A percentile compares a stretch with the other conserved stretches of the same genome.
Evolutionary conservation across 2,888 invertebrate species (phyloP).

Genomic region (Melieria crassipennis): DNA sequence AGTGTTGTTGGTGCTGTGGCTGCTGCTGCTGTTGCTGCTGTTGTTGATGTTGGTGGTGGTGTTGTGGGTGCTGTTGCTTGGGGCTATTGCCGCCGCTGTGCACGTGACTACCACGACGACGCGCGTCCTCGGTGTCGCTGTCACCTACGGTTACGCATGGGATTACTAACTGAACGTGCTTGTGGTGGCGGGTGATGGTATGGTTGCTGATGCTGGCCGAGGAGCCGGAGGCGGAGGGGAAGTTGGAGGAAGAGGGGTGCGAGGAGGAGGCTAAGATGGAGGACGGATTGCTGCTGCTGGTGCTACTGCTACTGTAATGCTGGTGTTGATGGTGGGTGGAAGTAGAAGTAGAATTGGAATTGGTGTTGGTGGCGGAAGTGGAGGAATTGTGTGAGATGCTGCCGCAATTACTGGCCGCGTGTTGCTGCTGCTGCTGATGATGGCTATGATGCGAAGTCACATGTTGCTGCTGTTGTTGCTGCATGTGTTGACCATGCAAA

Average conservation of each 20-base stretch:
- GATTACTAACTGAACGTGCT: slow-evolving; percentile 77
- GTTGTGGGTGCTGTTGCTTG: slow-evolving; percentile 27
- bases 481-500: slow-evolving; percentile 24
- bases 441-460: slow-evolving; percentile 31
- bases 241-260: slow-evolving; percentile 31
- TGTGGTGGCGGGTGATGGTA: slow-evolving; percentile 46
- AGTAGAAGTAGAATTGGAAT: slow-evolving; percentile 62
- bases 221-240: slow-evolving; percentile 39
- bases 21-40: slow-evolving; percentile 49
- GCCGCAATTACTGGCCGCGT: slow-evolving; percentile 38
- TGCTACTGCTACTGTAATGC: slow-evolving; percentile 41
- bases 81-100: slow-evolving; percentile 26
- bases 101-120: slow-evolving; percentile 60
- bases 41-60: slow-evolving; percentile 50
- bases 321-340: slow-evolving; percentile 55
- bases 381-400: slow-evolving; percentile 45
- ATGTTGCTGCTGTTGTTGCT: slow-evolving; percentile 30
- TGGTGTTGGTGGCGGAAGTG: slow-evolving; percentile 54
- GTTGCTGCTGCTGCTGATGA: slow-evolving; percentile 36
- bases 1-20: slow-evolving; percentile 48
- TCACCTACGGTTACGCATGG: slow-evolving; percentile 83
- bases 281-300: slow-evolving; percentile 35
- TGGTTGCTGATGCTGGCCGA: slow-evolving; percentile 41
- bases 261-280: slow-evolving; percentile 14
- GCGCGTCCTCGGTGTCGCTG: slow-evolving; percentile 76